Evolutionary conservation across 2,113 vertebrate species (phyloP).

Genomic region (Cranoglanis bouderius): DNA sequence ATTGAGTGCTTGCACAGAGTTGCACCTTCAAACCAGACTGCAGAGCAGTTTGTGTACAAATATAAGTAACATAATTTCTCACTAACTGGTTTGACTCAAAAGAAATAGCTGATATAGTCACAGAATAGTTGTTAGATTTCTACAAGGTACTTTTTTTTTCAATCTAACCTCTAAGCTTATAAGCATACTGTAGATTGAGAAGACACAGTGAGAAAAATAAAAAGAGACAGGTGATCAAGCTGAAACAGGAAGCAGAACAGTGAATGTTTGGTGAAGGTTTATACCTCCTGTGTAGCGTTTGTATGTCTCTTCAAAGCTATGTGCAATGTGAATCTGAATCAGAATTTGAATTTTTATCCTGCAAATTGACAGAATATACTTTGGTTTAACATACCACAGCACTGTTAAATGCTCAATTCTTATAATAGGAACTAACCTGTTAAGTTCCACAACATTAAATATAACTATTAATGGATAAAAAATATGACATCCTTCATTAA

Average conservation of each 20-base stretch:
- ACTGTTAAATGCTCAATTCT: not conserved
- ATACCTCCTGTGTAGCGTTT: not conserved
- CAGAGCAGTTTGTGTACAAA: not conserved
- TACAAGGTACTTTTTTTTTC: not conserved
- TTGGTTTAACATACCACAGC: not conserved
- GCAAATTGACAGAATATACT: not conserved
- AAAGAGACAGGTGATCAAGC: constrained; percentile 4
- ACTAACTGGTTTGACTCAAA: not conserved
- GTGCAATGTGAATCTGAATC: not conserved
- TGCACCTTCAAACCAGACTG: not conserved
- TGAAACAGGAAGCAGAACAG: not conserved
- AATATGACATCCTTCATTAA: not conserved
- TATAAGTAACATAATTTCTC: not conserved
- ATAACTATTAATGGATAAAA: not conserved
- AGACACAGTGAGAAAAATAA: not conserved
- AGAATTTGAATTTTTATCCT: not conserved
- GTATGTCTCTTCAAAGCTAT: not conserved
- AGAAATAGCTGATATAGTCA: not conserved
- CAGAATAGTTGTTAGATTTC: not conserved
- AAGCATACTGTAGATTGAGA: not conserved
- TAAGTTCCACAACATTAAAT: not conserved
- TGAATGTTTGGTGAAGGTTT: not conserved
- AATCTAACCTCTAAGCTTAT: not conserved
- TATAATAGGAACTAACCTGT: not conserved
- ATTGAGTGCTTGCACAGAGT: not conserved